Evolutionary conservation across 2,888 invertebrate genomes (phyloP).

Genomic region (Periphyllus acericola): DNA sequence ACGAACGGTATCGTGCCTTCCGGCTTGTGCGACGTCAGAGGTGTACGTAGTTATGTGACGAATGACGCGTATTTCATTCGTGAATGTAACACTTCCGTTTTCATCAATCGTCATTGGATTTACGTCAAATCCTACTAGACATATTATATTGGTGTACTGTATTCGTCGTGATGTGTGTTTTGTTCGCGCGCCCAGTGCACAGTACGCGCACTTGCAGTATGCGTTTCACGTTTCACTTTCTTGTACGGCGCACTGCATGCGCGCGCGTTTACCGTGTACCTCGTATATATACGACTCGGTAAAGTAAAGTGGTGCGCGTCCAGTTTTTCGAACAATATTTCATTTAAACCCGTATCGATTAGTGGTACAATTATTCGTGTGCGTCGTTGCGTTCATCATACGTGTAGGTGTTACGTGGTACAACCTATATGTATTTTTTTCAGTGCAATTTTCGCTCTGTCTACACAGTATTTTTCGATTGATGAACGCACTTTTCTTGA

Average conservation of each 20-base stretch:
- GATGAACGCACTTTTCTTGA: too few species aligned
- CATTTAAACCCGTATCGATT: too few species aligned
- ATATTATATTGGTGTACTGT: too few species aligned
- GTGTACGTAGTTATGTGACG: not conserved
- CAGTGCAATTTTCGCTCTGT: too few species aligned
- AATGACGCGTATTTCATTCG: constrained; percentile 12
- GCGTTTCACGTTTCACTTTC: not conserved
- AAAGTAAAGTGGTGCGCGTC: not conserved
- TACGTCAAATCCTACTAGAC: too few species aligned
- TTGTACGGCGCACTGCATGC: not conserved
- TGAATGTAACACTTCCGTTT: not conserved
- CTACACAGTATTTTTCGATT: too few species aligned
- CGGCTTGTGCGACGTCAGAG: not conserved
- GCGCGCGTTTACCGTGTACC: not conserved
- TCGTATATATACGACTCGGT: not conserved
- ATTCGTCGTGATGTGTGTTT: too few species aligned
- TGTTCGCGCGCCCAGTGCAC: not conserved
- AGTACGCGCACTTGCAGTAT: too few species aligned
- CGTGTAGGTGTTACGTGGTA: too few species aligned
- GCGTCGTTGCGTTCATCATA: too few species aligned
- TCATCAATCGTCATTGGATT: not conserved
- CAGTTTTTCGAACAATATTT: not conserved
- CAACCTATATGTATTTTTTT: too few species aligned
- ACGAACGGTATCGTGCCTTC: constrained; percentile 2
- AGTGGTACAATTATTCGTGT: too few species aligned